Evolutionary conservation across 2,888 invertebrate genomes (phyloP).

Genomic region (Torymus texanus): DNA sequence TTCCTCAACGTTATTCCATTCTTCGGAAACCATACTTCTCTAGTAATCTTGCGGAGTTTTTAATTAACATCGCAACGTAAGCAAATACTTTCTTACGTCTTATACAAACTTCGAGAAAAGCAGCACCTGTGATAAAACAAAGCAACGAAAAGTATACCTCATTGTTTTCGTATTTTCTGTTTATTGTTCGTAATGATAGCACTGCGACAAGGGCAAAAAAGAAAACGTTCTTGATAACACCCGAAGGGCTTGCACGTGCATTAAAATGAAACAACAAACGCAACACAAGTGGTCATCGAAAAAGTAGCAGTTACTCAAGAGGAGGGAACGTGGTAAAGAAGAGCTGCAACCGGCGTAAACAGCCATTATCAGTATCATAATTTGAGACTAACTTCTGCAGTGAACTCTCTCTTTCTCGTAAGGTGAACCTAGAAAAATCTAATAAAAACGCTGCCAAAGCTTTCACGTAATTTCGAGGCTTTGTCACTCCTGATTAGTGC

Average conservation of each 20-base stretch:
- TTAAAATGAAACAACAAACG: conserved; percentile 30
- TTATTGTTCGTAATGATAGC: conserved; percentile 31
- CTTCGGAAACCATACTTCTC: too few relatives aligned
- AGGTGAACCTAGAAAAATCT: neutral
- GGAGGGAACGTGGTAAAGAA: neutral
- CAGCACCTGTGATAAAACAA: neutral
- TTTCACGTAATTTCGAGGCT: conserved; percentile 10
- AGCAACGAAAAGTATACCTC: neutral
- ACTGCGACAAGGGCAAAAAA: conserved; percentile 6
- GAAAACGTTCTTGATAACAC: conserved; percentile 27
- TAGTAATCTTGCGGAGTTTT: too few relatives aligned
- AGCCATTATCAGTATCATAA: conserved; percentile 37
- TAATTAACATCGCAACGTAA: too few relatives aligned
- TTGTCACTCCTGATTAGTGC: conserved; percentile 5
- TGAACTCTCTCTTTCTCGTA: neutral
- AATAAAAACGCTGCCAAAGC: conserved; percentile 22
- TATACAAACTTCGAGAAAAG: neutral
- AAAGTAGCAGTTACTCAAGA: conserved; percentile 3
- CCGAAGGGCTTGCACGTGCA: neutral
- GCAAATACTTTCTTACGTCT: neutral
- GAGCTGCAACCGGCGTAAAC: conserved; percentile 19
- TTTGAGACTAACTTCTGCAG: conserved; percentile 24
- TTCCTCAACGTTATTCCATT: too few relatives aligned
- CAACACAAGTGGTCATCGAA: conserved; percentile 35
- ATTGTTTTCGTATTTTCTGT: conserved; percentile 31